Conservation (phyloP, 2,888 invertebrate genomes). For the Ectropis crepuscularia region DNA sequence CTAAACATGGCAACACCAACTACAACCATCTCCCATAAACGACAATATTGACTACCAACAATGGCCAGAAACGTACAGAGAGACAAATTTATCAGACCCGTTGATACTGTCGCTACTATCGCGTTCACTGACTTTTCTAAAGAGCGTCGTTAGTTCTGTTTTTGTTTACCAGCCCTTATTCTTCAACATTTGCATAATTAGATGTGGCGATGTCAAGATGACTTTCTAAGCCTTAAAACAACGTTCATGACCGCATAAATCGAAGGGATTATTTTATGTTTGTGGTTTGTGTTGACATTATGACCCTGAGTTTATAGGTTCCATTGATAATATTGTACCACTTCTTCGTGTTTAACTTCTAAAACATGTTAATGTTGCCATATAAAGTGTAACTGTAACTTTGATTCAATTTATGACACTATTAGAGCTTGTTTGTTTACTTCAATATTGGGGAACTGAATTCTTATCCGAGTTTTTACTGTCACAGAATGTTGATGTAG, state of each 20-base stretch:
- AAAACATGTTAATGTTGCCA: slow-evolving; percentile 31
- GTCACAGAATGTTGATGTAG: not conserved
- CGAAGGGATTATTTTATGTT: slow-evolving; percentile 38
- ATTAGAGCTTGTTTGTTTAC: slow-evolving; percentile 19
- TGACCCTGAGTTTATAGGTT: slow-evolving; percentile 36
- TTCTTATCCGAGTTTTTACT: not conserved
- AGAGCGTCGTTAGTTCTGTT: too few relatives aligned
- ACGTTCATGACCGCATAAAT: slow-evolving; percentile 43
- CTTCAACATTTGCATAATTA: slow-evolving; percentile 56
- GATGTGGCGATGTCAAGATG: slow-evolving; percentile 49
- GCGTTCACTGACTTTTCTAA: too few relatives aligned
- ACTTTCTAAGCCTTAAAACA: slow-evolving; percentile 46
- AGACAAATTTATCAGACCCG: too few relatives aligned
- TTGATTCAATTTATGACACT: slow-evolving; percentile 23
- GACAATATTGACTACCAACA: slow-evolving; percentile 44
- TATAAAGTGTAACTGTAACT: slow-evolving; percentile 32
- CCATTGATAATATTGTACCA: slow-evolving; percentile 31
- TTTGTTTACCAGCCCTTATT: too few relatives aligned
- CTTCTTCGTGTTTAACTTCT: slow-evolving; percentile 28
- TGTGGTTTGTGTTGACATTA: slow-evolving; percentile 35
- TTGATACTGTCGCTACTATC: too few relatives aligned
- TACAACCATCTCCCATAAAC: slow-evolving; percentile 34
- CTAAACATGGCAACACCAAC: slow-evolving; percentile 32
- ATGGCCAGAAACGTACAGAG: slow-evolving; percentile 43
- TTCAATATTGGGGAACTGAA: not conserved